These are phyloP conservation scores for Threskiornis aethiopicus DNA, from an alignment of 2,797 vertebrate genomes.

Conservation along the genomic window DNA sequence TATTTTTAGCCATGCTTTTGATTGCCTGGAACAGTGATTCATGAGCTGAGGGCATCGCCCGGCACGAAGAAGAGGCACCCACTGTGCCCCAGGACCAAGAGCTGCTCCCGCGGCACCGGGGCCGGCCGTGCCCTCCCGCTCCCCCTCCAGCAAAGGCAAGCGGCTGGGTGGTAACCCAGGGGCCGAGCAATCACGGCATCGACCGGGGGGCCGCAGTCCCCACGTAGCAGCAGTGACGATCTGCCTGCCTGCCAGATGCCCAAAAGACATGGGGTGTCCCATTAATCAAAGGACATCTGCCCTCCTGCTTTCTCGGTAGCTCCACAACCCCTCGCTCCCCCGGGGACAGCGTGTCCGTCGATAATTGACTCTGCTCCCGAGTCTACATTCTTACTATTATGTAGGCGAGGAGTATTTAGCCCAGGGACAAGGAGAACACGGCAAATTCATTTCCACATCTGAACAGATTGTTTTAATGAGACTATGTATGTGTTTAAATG, in stretches of 20 bases:
- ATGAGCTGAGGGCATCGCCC: fast-evolving
- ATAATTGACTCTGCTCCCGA: background rate
- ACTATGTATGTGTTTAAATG: background rate
- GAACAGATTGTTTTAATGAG: background rate
- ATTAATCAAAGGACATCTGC: slow-evolving; percentile 25
- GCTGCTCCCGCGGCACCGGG: background rate
- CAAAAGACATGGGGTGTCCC: background rate
- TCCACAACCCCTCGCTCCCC: background rate
- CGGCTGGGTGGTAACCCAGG: background rate
- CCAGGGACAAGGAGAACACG: background rate
- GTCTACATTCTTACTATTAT: background rate
- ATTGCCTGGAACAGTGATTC: fast-evolving
- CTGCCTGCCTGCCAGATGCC: background rate
- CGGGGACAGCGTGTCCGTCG: background rate
- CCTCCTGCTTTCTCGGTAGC: background rate
- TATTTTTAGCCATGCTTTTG: background rate
- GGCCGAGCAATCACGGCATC: background rate
- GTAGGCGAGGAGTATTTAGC: background rate
- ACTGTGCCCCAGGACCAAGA: fast-evolving
- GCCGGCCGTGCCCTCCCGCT: background rate
- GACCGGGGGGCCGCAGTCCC: background rate
- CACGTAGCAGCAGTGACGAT: background rate
- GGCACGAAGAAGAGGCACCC: background rate
- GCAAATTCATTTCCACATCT: background rate
- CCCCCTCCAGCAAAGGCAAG: background rate